Evolutionary conservation across 2,797 vertebrate species (phyloP), one percentile per base, ranked within the genome.

Genomic region (Halcyon leucocephala): DNA sequence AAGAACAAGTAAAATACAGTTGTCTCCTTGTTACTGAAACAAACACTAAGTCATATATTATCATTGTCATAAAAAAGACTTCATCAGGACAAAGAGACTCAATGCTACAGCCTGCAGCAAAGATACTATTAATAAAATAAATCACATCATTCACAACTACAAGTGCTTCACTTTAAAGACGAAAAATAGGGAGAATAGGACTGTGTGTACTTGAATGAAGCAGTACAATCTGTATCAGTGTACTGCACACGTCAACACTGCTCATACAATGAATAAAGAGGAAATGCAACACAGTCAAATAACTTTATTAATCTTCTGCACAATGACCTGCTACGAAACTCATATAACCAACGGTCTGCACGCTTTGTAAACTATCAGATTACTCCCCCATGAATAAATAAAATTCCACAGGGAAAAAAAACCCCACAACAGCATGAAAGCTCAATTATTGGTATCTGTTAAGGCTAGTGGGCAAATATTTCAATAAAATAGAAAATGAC

Each of bases 181-280:
- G 94, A 82, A 93, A 93, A 92, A 74, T 21, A 90, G 82, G 80
- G 85, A 97, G 94, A 96, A 94, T 90, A 95, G 91, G 62, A 96
- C 96, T 97, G 92, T 96, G 95, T 97, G 93, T 95, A 79, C 82
- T 77, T 94, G 82, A 70, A 91, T 96, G 94, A 97, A 96, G 95
- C 85, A 88, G 96, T 96, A 95, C 96, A 95, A 81, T 95, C 94
- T 94, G 96, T 97, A 95, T 95, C 96, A 96, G 94, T 94, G 96
- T 41, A 96, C 95, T 94, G 89, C 94, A 88, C 80, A 82, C 35
- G 19, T 96, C 95, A 95, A 95, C 62, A 14, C 58, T 69, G 91
- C 80, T 83, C 77, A 17, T 52, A 97, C 96, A 96, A 95, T 88
- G 91, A 93, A 97, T 95, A 96, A 96, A 94, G 96, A 96, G 88